A percentile compares a stretch with the other conserved stretches of the same genome.
phyloP scores from a whole-genome alignment of 2,113 vertebrate species.

The Scomber scombrus region DNA sequence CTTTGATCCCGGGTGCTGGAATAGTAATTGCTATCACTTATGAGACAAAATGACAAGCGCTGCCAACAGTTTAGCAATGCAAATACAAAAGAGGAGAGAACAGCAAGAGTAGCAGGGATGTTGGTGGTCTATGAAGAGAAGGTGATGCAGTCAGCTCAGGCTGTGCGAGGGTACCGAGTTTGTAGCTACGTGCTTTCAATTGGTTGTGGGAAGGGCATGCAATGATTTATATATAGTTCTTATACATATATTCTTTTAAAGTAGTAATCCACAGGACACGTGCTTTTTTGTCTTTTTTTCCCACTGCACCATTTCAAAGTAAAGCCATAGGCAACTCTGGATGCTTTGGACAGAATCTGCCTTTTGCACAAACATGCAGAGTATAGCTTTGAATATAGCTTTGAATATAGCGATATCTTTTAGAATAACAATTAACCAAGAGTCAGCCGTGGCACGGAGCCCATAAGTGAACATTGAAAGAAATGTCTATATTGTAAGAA shows the following conservation, averaged over 20 bases:
- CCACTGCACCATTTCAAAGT: background rate
- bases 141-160: background rate
- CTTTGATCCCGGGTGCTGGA: constrained; percentile 75
- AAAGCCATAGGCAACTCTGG: background rate
- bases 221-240: background rate
- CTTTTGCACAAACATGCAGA: background rate
- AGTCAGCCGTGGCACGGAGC: background rate
- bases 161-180: constrained; percentile 10
- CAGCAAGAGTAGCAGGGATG: constrained; percentile 1
- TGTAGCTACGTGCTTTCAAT: constrained; percentile 18
- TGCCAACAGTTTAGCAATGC: constrained; percentile 66
- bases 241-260: constrained; percentile 18
- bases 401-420: background rate
- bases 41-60: constrained; percentile 74
- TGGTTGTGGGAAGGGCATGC: background rate
- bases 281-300: background rate
- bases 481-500: constrained; percentile 39
- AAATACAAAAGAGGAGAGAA: constrained; percentile 57
- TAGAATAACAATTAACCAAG: constrained; percentile 31
- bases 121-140: constrained; percentile 33
- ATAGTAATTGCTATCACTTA: constrained; percentile 79
- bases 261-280: background rate
- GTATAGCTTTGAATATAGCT: too few species aligned
- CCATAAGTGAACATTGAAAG: constrained; percentile 1
- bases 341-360: background rate